Evolutionary conservation across 1,140 invertebrate species (phyloP).

Genomic region (Sweltsa coloradensis): DNA sequence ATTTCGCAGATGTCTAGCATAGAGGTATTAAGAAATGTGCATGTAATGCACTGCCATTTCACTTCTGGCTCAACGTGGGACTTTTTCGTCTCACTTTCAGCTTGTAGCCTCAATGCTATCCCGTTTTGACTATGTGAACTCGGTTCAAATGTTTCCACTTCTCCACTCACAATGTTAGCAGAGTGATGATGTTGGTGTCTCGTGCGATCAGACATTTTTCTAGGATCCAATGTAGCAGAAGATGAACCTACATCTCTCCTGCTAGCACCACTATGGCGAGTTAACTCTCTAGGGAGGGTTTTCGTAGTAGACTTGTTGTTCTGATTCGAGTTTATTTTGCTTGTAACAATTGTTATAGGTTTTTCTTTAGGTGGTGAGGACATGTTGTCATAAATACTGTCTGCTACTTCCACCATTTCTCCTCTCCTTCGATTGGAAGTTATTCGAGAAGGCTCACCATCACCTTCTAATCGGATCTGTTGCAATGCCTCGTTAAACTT

Average conservation of each 20-base stretch:
- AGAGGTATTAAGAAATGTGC: constrained; percentile 53
- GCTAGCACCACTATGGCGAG: neutral
- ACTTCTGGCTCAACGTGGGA: neutral
- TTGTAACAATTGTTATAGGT: neutral
- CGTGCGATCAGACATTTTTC: neutral
- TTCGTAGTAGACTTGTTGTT: neutral
- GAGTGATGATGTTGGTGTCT: neutral
- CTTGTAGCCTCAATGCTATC: neutral
- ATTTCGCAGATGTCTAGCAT: constrained; percentile 55
- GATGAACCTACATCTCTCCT: neutral
- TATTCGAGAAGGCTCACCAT: neutral
- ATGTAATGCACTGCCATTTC: constrained; percentile 53
- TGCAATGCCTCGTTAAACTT: constrained; percentile 39
- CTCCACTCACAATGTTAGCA: neutral
- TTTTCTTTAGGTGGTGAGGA: constrained; percentile 7
- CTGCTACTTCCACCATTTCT: constrained; percentile 3
- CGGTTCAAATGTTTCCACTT: neutral
- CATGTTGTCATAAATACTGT: constrained; percentile 12
- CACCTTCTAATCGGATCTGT: constrained; percentile 33
- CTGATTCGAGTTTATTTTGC: neutral
- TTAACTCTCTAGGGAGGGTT: constrained; percentile 3
- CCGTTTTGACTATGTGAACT: too few species aligned
- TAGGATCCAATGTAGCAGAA: constrained; percentile 4
- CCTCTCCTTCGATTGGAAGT: too few species aligned
- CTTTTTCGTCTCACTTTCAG: neutral